These are phyloP conservation scores for Eilema sororculum DNA, from an alignment of 2,888 invertebrate genomes.

Conservation along the genomic window DNA sequence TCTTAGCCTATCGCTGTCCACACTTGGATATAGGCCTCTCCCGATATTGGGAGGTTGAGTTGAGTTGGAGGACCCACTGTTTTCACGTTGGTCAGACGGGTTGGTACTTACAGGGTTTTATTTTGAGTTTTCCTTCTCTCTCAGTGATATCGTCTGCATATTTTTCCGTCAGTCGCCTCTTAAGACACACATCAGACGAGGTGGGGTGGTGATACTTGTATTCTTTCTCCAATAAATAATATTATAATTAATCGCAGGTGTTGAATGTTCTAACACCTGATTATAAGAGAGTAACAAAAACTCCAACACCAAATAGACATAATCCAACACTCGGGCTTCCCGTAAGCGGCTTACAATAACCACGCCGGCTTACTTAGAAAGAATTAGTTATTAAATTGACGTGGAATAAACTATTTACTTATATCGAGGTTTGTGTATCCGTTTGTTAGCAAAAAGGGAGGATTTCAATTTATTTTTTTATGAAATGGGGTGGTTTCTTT, in stretches of 20 bases:
- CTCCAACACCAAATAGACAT: conserved; percentile 22
- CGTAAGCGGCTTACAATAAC: conserved; percentile 30
- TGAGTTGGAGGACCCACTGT: too few relatives aligned
- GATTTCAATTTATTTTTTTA: background rate
- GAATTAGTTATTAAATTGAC: conserved; percentile 20
- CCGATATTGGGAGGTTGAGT: too few relatives aligned
- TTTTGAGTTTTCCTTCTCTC: too few relatives aligned
- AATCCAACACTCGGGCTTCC: conserved; percentile 35
- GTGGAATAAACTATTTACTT: background rate
- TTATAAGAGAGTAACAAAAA: background rate
- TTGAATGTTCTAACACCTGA: conserved; percentile 1
- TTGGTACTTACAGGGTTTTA: too few relatives aligned
- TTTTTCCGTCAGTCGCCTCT: too few relatives aligned
- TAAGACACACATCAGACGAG: too few relatives aligned
- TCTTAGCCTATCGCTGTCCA: too few relatives aligned
- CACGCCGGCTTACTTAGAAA: conserved; percentile 13
- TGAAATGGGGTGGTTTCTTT: background rate
- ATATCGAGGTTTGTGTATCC: background rate
- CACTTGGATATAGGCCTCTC: too few relatives aligned
- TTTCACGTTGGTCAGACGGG: too few relatives aligned
- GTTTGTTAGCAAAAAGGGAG: background rate
- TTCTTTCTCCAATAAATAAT: background rate
- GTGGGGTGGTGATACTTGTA: too few relatives aligned
- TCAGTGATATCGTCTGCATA: too few relatives aligned
- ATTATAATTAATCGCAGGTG: background rate